These are phyloP conservation scores for Hippocampus abdominalis DNA, from an alignment of 2,113 vertebrate species.

Conservation along the genomic window DNA sequence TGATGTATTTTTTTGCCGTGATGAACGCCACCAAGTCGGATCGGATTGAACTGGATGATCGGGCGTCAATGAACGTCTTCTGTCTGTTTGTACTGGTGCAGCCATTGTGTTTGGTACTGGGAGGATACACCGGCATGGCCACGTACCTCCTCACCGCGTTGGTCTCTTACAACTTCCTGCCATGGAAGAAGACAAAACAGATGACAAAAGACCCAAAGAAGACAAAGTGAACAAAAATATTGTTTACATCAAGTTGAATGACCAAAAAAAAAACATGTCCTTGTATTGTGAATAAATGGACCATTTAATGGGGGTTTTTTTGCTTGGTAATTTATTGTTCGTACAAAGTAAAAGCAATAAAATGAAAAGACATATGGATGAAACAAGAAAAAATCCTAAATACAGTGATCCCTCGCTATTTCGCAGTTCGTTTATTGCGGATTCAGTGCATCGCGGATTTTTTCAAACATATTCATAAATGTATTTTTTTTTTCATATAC, in stretches of 20 bases:
- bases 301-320: not conserved
- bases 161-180: constrained; percentile 74
- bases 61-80: constrained; percentile 77
- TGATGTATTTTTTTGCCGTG: constrained; percentile 77
- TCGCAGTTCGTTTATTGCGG: no score
- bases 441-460: no score
- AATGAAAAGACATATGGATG: no score
- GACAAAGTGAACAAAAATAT: constrained; percentile 36
- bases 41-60: constrained; percentile 66
- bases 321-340: not conserved
- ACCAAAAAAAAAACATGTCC: no score
- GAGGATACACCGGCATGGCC: constrained; percentile 71
- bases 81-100: constrained; percentile 76
- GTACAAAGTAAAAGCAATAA: no score
- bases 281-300: no score
- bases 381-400: no score
- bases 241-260: not conserved
- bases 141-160: constrained; percentile 68
- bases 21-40: constrained; percentile 59
- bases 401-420: no score
- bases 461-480: no score
- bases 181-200: constrained; percentile 53
- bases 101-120: constrained; percentile 73
- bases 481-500: no score
- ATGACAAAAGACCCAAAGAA: constrained; percentile 32